A percentile compares a stretch with the other conserved stretches of the same genome.
phyloP scores from a whole-genome alignment of 2,113 vertebrate genomes.

The Sigmodon hispidus region DNA sequence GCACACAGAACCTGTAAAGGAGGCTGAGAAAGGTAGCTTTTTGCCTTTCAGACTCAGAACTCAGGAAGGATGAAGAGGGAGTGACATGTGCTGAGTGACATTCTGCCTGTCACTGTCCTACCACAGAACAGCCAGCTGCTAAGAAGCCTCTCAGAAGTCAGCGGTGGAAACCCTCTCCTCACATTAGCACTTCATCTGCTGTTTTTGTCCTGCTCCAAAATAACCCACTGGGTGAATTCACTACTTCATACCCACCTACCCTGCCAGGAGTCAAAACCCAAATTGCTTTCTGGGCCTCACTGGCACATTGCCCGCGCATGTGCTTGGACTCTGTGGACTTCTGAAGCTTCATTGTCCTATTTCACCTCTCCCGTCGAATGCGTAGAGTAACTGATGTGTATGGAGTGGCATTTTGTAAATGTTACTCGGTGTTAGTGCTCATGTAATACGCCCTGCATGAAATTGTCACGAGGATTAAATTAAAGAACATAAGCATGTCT shows the following conservation, averaged over 20 bases:
- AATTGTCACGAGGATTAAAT: constrained; percentile 18
- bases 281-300: not conserved
- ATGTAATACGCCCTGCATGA: not conserved
- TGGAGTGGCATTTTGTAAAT: not conserved
- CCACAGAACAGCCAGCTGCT: not conserved
- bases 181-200: not conserved
- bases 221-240: not conserved
- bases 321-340: not conserved
- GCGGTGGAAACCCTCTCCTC: not conserved
- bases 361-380: not conserved
- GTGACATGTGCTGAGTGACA: not conserved
- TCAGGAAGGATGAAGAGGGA: not conserved
- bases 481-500: not conserved
- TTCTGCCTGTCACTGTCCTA: not conserved
- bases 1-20: not conserved
- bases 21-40: not conserved
- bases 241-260: not conserved
- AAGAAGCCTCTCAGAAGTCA: not conserved
- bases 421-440: not conserved
- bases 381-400: not conserved
- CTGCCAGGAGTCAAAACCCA: not conserved
- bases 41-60: not conserved
- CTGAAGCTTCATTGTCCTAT: not conserved
- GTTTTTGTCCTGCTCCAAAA: not conserved
- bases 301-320: not conserved